These are phyloP conservation scores for Helleia helle DNA, from an alignment of 2,888 invertebrate species.

Conservation along the genomic window DNA sequence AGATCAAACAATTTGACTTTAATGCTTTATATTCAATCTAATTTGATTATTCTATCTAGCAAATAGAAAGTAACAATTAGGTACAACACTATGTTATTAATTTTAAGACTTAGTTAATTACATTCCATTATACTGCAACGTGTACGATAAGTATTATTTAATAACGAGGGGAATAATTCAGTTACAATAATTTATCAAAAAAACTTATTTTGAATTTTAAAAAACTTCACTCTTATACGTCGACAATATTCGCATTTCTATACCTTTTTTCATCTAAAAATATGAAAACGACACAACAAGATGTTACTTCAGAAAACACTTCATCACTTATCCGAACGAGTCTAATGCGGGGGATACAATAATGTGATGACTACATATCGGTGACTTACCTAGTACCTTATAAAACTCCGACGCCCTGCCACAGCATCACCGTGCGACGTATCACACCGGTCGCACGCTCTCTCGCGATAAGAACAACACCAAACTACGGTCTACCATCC, in stretches of 20 bases:
- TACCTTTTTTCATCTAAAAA: constrained; percentile 51
- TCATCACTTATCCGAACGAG: constrained; percentile 49
- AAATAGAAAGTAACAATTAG: constrained; percentile 73
- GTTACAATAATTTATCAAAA: constrained; percentile 59
- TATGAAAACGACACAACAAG: constrained; percentile 69
- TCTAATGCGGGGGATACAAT: constrained; percentile 52
- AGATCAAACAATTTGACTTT: constrained; percentile 55
- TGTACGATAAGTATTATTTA: constrained; percentile 55
- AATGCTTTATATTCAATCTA: constrained; percentile 58
- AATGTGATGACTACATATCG: constrained; percentile 59
- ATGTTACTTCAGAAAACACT: constrained; percentile 19
- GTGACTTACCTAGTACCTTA: constrained; percentile 58
- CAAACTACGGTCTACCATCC: constrained; percentile 46
- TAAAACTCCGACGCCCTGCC: constrained; percentile 31
- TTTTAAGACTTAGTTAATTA: constrained; percentile 47
- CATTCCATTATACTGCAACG: constrained; percentile 57
- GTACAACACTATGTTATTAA: constrained; percentile 59
- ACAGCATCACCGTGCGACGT: constrained; percentile 18
- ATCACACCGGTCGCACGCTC: constrained; percentile 20
- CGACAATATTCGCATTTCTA: constrained; percentile 50
- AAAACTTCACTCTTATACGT: constrained; percentile 43
- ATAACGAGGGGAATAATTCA: constrained; percentile 59
- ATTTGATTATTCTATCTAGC: constrained; percentile 74
- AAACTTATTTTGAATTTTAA: constrained; percentile 41
- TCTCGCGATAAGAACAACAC: constrained; percentile 26